Percentiles rank a stretch among this genome's conserved stretches.
These are phyloP conservation scores for Serrognathus titanus DNA, from an alignment of 2,888 invertebrate species.

Conservation along the genomic window DNA sequence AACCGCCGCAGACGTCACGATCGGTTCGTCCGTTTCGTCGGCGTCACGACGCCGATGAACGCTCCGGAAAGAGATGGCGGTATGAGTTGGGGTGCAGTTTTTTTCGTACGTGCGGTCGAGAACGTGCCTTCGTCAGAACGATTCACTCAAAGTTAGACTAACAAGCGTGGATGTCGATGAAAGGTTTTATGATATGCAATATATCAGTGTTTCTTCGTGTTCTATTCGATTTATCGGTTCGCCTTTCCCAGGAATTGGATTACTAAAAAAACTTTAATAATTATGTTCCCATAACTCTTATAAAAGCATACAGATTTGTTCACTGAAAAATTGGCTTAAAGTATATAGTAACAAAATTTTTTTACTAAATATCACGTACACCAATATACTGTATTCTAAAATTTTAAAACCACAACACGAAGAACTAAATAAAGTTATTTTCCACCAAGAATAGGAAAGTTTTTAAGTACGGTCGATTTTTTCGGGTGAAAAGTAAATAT, in stretches of 20 bases:
- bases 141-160: constrained; percentile 14
- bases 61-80: constrained; percentile 13
- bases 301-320: too few relatives aligned
- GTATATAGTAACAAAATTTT: too few relatives aligned
- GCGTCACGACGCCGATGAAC: too few relatives aligned
- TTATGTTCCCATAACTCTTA: too few relatives aligned
- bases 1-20: constrained; percentile 5
- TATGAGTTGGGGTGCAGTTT: constrained; percentile 16
- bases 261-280: neutral
- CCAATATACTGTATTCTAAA: too few relatives aligned
- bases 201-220: constrained; percentile 5
- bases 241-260: neutral
- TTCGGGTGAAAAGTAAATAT: too few relatives aligned
- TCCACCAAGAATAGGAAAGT: too few relatives aligned
- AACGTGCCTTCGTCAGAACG: constrained; percentile 22
- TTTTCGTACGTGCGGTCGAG: constrained; percentile 21
- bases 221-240: constrained; percentile 2
- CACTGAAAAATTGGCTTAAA: too few relatives aligned
- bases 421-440: too few relatives aligned
- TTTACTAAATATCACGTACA: too few relatives aligned
- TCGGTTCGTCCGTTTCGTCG: constrained; percentile 13
- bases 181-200: constrained; percentile 13
- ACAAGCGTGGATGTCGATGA: constrained; percentile 12
- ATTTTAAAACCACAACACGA: too few relatives aligned
- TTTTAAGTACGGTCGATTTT: too few relatives aligned